These are phyloP conservation scores for Notarius quadriscutis DNA, from an alignment of 2,113 vertebrate species.

Conservation along the genomic window DNA sequence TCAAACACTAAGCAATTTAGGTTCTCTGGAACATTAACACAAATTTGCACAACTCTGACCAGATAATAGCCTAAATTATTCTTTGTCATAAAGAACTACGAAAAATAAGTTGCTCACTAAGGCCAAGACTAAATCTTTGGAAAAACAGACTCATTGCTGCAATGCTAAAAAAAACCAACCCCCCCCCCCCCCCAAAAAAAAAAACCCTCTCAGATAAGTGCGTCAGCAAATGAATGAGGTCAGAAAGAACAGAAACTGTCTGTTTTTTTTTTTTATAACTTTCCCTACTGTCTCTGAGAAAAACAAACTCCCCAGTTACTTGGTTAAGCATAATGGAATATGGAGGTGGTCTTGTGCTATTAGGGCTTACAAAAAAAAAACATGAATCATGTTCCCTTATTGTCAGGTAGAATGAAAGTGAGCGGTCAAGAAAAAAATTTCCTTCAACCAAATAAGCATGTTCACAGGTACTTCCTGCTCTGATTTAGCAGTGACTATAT, in stretches of 20 bases:
- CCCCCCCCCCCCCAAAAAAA: background rate
- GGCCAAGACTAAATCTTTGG: background rate
- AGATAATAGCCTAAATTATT: background rate
- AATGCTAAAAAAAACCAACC: background rate
- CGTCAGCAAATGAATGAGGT: background rate
- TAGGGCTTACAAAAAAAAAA: background rate
- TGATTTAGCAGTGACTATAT: background rate
- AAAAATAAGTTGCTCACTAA: background rate
- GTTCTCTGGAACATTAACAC: background rate
- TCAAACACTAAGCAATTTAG: background rate
- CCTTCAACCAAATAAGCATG: background rate
- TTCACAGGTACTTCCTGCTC: background rate
- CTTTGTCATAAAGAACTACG: constrained; percentile 7
- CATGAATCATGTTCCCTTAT: constrained; percentile 17
- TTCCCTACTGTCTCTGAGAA: background rate
- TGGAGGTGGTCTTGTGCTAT: background rate
- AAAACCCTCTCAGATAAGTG: background rate
- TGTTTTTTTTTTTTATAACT: constrained; percentile 8
- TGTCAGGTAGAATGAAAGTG: background rate
- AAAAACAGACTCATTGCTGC: background rate
- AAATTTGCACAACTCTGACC: background rate
- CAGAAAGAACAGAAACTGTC: background rate
- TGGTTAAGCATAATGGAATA: background rate
- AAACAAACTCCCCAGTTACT: background rate
- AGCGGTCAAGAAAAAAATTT: background rate